Evolutionary conservation across 2,888 invertebrate genomes (phyloP).

Genomic region (Clostera curtula): DNA sequence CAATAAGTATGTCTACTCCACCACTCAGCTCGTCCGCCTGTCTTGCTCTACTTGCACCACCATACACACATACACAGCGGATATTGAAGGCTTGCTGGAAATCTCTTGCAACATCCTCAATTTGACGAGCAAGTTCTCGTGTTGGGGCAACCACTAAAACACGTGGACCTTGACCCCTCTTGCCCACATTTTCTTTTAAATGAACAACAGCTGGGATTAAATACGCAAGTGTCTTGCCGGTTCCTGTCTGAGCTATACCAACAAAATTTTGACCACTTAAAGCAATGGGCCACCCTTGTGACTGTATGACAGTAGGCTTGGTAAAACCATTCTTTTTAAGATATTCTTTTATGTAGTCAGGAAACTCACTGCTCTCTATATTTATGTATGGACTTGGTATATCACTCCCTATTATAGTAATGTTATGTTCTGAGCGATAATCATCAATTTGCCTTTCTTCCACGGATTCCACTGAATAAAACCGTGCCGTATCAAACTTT

Average conservation of each 20-base stretch:
- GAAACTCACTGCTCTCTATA: conserved; percentile 84
- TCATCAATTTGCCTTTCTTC: conserved; percentile 71
- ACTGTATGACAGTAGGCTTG: conserved; percentile 87
- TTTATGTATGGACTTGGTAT: conserved; percentile 84
- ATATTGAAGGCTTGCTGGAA: conserved; percentile 83
- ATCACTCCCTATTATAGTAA: conserved; percentile 81
- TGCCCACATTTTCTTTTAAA: conserved; percentile 82
- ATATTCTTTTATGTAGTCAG: conserved; percentile 80
- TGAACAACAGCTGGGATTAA: conserved; percentile 88
- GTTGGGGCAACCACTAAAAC: conserved; percentile 87
- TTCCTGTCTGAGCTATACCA: conserved; percentile 89
- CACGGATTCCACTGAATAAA: conserved; percentile 43
- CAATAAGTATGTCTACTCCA: conserved; percentile 90
- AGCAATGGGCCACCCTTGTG: conserved; percentile 89
- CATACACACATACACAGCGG: conserved; percentile 88
- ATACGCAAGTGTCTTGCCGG: conserved; percentile 85
- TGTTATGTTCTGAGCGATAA: conserved; percentile 79
- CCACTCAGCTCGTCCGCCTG: conserved; percentile 78
- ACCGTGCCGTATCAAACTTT: conserved; percentile 18
- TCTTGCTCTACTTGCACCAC: conserved; percentile 84
- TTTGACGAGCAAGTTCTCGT: conserved; percentile 85
- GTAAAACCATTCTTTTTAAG: conserved; percentile 77
- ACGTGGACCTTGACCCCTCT: conserved; percentile 86
- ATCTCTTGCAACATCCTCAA: conserved; percentile 84
- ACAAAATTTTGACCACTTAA: conserved; percentile 87